These are phyloP conservation scores for Orthosia gracilis DNA, from an alignment of 2,888 invertebrate genomes.

Conservation along the genomic window DNA sequence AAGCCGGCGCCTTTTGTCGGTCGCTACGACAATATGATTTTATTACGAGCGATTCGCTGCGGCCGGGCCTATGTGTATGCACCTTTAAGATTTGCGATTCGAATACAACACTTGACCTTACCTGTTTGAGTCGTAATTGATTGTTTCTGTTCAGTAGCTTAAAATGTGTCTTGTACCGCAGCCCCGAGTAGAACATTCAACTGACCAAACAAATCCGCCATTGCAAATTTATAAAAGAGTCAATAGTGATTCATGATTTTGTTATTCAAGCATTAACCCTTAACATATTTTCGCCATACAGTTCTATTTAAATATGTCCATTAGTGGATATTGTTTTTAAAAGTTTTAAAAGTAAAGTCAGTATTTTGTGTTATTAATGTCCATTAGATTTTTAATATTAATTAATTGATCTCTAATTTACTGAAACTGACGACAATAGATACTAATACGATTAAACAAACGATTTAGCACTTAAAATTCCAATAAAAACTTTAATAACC, in stretches of 20 bases:
- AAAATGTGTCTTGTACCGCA: conserved; percentile 25
- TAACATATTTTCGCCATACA: too few relatives aligned
- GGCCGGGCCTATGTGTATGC: conserved; percentile 65
- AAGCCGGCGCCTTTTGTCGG: conserved; percentile 80
- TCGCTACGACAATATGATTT: conserved; percentile 76
- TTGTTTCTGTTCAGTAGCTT: conserved; percentile 56
- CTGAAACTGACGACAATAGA: conserved; percentile 11
- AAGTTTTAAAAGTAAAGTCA: too few relatives aligned
- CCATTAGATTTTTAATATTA: too few relatives aligned
- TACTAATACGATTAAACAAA: conserved; percentile 3
- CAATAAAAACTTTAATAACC: conserved; percentile 25
- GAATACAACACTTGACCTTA: conserved; percentile 68
- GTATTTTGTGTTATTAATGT: too few relatives aligned
- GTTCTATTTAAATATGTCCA: too few relatives aligned
- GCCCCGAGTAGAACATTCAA: too few relatives aligned
- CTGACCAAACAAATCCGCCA: neutral
- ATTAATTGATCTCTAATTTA: conserved; percentile 11
- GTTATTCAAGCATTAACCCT: too few relatives aligned
- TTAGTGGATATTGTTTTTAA: too few relatives aligned
- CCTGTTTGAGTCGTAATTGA: conserved; percentile 50
- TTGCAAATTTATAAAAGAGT: too few relatives aligned
- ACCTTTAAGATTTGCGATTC: conserved; percentile 61
- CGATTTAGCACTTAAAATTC: neutral
- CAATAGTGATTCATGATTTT: too few relatives aligned
- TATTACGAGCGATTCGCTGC: conserved; percentile 83